Conservation (phyloP, 2,797 vertebrate species). For the Xyrichtys novacula region DNA sequence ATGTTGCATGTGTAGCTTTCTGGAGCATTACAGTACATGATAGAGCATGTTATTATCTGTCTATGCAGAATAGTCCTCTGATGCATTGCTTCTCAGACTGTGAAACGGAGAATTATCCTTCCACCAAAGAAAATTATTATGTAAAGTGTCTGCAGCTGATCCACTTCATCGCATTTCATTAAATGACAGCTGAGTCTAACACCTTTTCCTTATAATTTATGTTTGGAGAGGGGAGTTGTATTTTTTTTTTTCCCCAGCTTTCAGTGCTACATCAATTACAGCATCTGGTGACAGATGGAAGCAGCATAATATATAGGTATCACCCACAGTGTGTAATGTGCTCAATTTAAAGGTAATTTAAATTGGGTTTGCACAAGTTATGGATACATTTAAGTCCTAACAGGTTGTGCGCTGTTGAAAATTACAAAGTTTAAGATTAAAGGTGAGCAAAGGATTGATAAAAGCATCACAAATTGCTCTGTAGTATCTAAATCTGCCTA, state of each 20-base stretch:
- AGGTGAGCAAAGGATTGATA: slow-evolving; percentile 1
- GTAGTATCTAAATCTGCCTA: slow-evolving; percentile 15
- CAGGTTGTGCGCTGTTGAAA: slow-evolving; percentile 4
- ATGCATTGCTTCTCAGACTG: slow-evolving; percentile 59
- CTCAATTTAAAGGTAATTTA: slow-evolving; percentile 31
- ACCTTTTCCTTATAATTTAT: slow-evolving; percentile 48
- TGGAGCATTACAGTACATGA: slow-evolving; percentile 53
- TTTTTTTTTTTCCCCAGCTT: slow-evolving; percentile 18
- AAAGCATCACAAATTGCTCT: neutral
- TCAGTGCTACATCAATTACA: slow-evolving; percentile 44
- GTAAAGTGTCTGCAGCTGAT: slow-evolving; percentile 59
- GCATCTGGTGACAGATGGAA: slow-evolving; percentile 58
- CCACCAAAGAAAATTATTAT: slow-evolving; percentile 51
- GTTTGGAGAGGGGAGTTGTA: slow-evolving; percentile 30
- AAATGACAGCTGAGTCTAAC: slow-evolving; percentile 57
- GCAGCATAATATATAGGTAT: slow-evolving; percentile 46
- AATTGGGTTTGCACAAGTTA: slow-evolving; percentile 2
- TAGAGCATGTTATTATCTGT: slow-evolving; percentile 66
- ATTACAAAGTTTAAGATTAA: slow-evolving; percentile 5
- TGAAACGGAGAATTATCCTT: slow-evolving; percentile 51
- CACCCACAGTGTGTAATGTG: slow-evolving; percentile 5
- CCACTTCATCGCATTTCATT: slow-evolving; percentile 55
- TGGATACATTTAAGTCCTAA: neutral
- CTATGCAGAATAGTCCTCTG: slow-evolving; percentile 49
- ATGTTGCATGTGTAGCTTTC: slow-evolving; percentile 58